Conservation (phyloP, 2,888 invertebrate genomes). For the Latrodectus elegans region DNA sequence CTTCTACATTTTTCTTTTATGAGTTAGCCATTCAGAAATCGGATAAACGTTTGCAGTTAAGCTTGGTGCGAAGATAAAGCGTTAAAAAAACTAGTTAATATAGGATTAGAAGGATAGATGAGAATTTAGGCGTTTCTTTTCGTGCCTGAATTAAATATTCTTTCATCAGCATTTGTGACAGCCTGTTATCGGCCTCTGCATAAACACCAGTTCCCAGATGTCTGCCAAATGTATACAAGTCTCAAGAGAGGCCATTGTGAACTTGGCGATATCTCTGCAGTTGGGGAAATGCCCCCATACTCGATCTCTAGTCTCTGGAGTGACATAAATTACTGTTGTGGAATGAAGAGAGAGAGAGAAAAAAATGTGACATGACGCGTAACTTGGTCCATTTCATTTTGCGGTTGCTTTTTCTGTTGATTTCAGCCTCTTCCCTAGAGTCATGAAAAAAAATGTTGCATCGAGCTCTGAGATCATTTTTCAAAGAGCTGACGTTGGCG, state of each 20-base stretch:
- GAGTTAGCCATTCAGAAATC: too few relatives aligned
- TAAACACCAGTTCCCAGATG: slow-evolving; percentile 35
- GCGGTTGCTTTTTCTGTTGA: slow-evolving; percentile 33
- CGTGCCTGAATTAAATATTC: too few relatives aligned
- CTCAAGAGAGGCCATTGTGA: slow-evolving; percentile 9
- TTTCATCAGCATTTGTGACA: too few relatives aligned
- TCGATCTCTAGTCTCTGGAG: slow-evolving; percentile 5
- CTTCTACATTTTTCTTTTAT: too few relatives aligned
- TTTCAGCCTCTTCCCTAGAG: neutral
- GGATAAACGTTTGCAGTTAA: too few relatives aligned
- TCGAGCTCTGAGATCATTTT: slow-evolving; percentile 18
- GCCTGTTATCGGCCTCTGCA: neutral
- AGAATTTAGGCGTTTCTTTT: too few relatives aligned
- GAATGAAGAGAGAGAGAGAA: neutral
- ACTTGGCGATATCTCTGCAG: neutral
- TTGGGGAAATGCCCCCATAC: neutral
- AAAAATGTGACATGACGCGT: slow-evolving; percentile 13
- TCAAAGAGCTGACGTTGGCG: slow-evolving; percentile 16
- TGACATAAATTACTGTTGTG: slow-evolving; percentile 42
- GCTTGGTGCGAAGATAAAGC: too few relatives aligned
- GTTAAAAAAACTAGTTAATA: too few relatives aligned
- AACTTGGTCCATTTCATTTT: slow-evolving; percentile 45
- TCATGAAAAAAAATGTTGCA: neutral
- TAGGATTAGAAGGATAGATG: too few relatives aligned
- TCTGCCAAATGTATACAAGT: slow-evolving; percentile 15